These are phyloP conservation scores for Myotis myotis DNA, from an alignment of 2,797 vertebrate species.

Conservation along the genomic window DNA sequence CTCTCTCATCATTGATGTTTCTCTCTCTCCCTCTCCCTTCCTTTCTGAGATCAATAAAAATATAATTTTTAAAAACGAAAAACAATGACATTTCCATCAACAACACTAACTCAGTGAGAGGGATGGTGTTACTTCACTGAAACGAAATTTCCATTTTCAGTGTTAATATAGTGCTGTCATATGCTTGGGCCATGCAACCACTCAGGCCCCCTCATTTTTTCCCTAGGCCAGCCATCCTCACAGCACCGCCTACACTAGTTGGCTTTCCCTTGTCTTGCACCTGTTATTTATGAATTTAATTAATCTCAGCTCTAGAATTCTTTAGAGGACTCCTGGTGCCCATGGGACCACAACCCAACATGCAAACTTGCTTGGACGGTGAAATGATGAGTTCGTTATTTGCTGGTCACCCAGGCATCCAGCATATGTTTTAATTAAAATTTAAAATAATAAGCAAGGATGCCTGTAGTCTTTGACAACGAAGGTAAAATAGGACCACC, in stretches of 20 bases:
- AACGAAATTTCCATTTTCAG: neutral
- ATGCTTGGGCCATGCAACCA: neutral
- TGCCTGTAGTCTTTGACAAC: neutral
- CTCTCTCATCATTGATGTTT: too few species aligned
- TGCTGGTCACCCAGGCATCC: neutral
- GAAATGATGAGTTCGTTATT: neutral
- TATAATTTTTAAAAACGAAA: too few species aligned
- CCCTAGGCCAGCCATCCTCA: neutral
- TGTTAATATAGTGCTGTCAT: neutral
- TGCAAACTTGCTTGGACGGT: neutral
- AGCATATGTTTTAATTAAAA: neutral
- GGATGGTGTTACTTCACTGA: neutral
- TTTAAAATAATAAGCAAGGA: neutral
- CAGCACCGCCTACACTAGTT: neutral
- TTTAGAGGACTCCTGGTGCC: neutral
- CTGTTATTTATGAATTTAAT: neutral
- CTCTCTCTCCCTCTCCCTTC: too few species aligned
- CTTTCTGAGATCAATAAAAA: too few species aligned
- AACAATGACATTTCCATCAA: neutral
- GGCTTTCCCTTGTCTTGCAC: neutral
- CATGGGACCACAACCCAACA: accelerated
- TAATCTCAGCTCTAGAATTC: neutral
- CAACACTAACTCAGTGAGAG: neutral
- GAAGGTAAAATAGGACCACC: neutral
- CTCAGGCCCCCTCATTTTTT: neutral